Evolutionary conservation across 2,797 vertebrate genomes (phyloP).

Genomic region (Clarias fuscus): DNA sequence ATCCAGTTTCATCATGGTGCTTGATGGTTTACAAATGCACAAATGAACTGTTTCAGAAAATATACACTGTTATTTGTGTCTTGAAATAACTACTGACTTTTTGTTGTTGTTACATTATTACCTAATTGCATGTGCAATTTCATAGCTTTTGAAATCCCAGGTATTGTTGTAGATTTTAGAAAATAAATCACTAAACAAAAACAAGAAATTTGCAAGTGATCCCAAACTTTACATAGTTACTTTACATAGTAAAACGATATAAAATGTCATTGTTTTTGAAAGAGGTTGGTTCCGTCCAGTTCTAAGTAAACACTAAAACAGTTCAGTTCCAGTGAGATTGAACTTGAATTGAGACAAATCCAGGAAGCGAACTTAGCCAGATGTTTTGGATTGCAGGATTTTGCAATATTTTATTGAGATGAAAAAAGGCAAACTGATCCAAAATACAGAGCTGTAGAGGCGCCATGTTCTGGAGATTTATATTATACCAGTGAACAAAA

Average conservation of each 20-base stretch:
- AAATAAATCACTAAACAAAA: too few relatives aligned
- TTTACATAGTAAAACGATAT: neutral
- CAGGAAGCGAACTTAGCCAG: neutral
- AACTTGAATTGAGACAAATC: neutral
- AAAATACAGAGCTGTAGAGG: neutral
- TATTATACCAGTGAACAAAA: neutral
- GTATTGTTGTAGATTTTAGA: too few relatives aligned
- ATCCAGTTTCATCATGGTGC: too few relatives aligned
- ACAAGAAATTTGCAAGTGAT: too few relatives aligned
- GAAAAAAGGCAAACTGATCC: neutral
- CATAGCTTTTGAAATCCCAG: too few relatives aligned
- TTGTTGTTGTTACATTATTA: too few relatives aligned
- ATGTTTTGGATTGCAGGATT: neutral
- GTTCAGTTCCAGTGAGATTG: neutral
- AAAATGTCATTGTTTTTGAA: neutral
- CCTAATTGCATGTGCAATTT: too few relatives aligned
- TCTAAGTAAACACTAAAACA: neutral
- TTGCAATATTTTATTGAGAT: neutral
- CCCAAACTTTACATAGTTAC: too few relatives aligned
- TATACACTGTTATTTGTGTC: too few relatives aligned
- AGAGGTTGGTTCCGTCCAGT: neutral
- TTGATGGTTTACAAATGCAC: too few relatives aligned
- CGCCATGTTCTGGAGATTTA: neutral
- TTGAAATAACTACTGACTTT: too few relatives aligned
- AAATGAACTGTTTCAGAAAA: too few relatives aligned